A percentile compares a stretch with the other conserved stretches of the same genome.
Evolutionary conservation across 2,113 vertebrate species (phyloP).

Genomic region (Myotis yumanensis): DNA sequence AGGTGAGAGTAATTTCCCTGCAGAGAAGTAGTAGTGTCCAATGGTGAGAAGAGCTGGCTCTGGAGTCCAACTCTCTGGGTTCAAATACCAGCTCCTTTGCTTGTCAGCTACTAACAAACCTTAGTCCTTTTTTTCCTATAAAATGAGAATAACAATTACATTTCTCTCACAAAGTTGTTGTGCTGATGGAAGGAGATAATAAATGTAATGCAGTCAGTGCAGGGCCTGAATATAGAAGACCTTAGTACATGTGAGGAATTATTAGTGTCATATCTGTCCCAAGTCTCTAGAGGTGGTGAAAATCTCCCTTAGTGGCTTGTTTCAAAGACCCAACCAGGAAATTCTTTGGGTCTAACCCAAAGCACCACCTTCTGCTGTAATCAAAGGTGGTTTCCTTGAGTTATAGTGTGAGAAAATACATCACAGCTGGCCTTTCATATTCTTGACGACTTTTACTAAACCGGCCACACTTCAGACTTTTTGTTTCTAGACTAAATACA

Average conservation of each 20-base stretch:
- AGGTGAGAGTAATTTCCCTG: background rate
- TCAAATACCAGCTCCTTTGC: background rate
- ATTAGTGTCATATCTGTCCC: background rate
- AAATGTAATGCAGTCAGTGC: background rate
- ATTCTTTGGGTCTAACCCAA: slow-evolving; percentile 39
- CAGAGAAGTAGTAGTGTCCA: background rate
- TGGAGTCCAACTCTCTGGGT: background rate
- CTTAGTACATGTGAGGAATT: background rate
- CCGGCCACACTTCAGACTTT: slow-evolving; percentile 56
- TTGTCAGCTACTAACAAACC: background rate
- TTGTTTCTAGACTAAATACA: slow-evolving; percentile 68
- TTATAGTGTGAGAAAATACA: slow-evolving; percentile 50
- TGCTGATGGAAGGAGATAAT: background rate
- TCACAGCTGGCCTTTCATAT: slow-evolving; percentile 53
- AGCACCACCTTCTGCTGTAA: slow-evolving; percentile 21
- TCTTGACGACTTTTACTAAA: slow-evolving; percentile 62
- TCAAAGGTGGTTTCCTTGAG: slow-evolving; percentile 40
- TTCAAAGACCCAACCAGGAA: slow-evolving; percentile 24
- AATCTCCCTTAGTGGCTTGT: slow-evolving; percentile 11
- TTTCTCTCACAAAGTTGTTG: background rate
- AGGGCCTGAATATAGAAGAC: background rate
- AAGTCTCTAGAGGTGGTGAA: background rate
- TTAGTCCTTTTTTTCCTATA: background rate
- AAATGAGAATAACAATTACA: background rate
- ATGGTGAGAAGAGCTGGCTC: background rate